phyloP scores from a whole-genome alignment of 1,140 invertebrate species.

The Atopsyche davidsoni region DNA sequence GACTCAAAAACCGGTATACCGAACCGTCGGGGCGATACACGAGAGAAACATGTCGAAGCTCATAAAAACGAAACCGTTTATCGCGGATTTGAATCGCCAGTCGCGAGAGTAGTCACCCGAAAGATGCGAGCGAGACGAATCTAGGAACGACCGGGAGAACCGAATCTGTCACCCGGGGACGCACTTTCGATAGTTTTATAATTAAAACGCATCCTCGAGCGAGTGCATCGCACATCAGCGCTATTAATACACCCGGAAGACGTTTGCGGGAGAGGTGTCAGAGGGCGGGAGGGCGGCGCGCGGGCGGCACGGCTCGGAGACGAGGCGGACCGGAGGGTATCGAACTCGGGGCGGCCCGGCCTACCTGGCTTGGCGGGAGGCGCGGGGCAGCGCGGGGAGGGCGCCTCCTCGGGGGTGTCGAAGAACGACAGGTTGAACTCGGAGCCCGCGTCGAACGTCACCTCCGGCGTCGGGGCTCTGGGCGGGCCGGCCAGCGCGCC shows the following conservation, averaged over 20 bases:
- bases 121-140: too few relatives aligned
- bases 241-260: neutral
- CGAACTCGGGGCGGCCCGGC: conserved; percentile 56
- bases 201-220: neutral
- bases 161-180: too few relatives aligned
- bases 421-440: conserved; percentile 76
- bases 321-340: conserved; percentile 56
- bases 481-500: conserved; percentile 13
- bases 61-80: too few relatives aligned
- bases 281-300: neutral
- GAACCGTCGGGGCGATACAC: neutral
- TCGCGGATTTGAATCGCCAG: too few relatives aligned
- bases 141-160: too few relatives aligned
- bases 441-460: conserved; percentile 65
- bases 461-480: conserved; percentile 50
- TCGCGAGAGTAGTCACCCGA: too few relatives aligned
- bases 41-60: too few relatives aligned
- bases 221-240: neutral
- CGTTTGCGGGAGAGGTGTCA: neutral
- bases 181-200: too few relatives aligned
- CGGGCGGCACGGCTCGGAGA: neutral
- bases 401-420: conserved; percentile 56
- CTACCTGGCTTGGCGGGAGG: conserved; percentile 45
- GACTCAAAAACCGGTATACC: neutral
- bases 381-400: conserved; percentile 39